A percentile compares a stretch with the other conserved stretches of the same genome.
Evolutionary conservation across 1,140 invertebrate genomes (phyloP).

Genomic region (Scaptomyza graminum): DNA sequence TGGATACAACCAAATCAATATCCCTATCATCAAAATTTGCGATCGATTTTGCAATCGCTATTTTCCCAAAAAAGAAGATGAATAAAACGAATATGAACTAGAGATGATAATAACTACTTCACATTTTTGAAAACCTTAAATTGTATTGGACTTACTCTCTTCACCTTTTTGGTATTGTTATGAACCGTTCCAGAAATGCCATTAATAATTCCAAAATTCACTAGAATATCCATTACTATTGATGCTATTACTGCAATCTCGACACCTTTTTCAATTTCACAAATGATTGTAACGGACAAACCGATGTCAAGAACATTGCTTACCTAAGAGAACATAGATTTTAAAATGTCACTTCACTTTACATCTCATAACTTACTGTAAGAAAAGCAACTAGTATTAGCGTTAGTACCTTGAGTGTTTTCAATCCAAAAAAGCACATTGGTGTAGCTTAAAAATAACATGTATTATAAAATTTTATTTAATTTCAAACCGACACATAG

Average conservation of each 20-base stretch:
- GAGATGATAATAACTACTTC: background rate
- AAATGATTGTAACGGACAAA: background rate
- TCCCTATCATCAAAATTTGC: background rate
- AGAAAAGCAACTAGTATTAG: background rate
- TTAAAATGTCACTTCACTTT: background rate
- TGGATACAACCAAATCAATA: background rate
- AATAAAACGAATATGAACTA: constrained; percentile 32
- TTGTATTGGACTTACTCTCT: constrained; percentile 13
- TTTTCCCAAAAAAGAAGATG: constrained; percentile 28
- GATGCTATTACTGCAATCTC: constrained; percentile 5
- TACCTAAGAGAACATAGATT: background rate
- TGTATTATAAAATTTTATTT: background rate
- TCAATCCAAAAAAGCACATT: constrained; percentile 37
- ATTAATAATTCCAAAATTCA: background rate
- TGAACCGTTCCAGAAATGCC: constrained; percentile 17
- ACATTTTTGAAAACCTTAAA: background rate
- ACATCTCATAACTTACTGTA: constrained; percentile 23
- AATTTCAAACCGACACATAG: constrained; percentile 3
- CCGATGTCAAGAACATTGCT: constrained; percentile 1
- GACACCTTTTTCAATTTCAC: background rate
- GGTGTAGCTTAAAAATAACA: background rate
- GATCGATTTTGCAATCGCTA: constrained; percentile 10
- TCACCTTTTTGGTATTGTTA: background rate
- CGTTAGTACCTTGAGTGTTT: background rate
- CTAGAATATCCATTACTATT: constrained; percentile 11